Conservation (phyloP, 1,140 invertebrate genomes). For the Brachionus asplanchnoidis region DNA sequence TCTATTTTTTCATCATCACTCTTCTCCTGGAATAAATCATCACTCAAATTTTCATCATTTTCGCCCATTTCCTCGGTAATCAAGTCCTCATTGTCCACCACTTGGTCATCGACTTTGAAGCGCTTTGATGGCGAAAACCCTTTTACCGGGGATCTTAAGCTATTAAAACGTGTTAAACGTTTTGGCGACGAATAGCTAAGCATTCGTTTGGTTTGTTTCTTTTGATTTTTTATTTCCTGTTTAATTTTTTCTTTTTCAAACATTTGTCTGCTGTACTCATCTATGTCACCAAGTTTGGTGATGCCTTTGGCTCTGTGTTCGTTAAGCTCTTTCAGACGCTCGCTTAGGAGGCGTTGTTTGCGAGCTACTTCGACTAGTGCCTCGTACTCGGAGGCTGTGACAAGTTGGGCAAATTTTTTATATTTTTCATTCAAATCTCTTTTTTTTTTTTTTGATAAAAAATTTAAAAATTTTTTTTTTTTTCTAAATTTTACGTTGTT, state of each 20-base stretch:
- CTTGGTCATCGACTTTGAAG: not conserved
- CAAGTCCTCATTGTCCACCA: not conserved
- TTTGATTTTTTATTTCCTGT: not conserved
- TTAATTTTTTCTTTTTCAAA: conserved; percentile 5
- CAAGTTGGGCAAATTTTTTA: conserved; percentile 78
- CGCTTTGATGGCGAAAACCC: not conserved
- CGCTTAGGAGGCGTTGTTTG: conserved; percentile 68
- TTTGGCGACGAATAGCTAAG: not conserved
- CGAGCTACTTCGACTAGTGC: conserved; percentile 70
- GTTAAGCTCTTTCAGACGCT: conserved; percentile 73
- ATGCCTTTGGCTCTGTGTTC: conserved; percentile 57
- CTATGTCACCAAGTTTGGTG: conserved; percentile 51
- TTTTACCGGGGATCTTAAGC: not conserved
- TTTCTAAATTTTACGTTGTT: conserved; percentile 47
- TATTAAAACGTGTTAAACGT: conserved; percentile 14
- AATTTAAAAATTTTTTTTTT: conserved; percentile 8
- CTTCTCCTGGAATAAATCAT: conserved; percentile 32
- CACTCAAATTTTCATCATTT: conserved; percentile 10
- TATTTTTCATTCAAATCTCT: conserved; percentile 66
- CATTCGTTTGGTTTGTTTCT: conserved; percentile 20
- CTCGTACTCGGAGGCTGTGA: conserved; percentile 74
- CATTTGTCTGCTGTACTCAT: not conserved
- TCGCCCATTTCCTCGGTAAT: not conserved
- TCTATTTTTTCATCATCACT: conserved; percentile 28
- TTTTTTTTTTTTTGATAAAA: too few species aligned